Base-by-base conservation (phyloP, 64 coral and sea anemone genomes). In the Dendronephthya gigantea region DNA sequence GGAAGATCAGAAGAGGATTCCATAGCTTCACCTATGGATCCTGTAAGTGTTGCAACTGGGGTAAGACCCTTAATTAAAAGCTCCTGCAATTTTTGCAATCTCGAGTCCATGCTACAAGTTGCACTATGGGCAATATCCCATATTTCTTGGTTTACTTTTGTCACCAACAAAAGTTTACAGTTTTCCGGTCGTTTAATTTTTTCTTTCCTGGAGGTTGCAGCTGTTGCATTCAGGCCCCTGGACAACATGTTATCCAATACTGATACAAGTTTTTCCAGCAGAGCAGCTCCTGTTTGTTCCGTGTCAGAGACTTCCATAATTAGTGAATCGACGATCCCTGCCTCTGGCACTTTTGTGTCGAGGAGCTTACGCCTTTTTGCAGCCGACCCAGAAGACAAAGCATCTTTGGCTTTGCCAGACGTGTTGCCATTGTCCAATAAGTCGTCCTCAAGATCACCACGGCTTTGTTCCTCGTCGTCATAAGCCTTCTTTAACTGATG, bases 141-240 rank as follows among this genome's bases (percentile, higher is more conserved):
- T 62, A 89, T 89, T 49, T 89, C 88, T 35, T 29, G 19, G 88
- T 84, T 89, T 35, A 89, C 82, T 48, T 84, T 83, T 35, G 30
- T 31, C 10, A 28, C 32, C 11, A 28, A 30, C 15, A 89, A 38
- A 19, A 83, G 23, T 62, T 89, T 89, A 22, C 88, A 89, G 59
- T 89, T 84, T 83, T 89, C 88, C 30, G 88, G 88, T 35, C 55
- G 62, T 84, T 50, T 85, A 16, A 90, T 62, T 25, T 72, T 33
- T 79, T 90, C 88, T 34, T 90, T 90, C 50, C 83, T 33, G 23
- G 58, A 84, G 43, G 58, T 23, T 49, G 83, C 65, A 28, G 65
- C 59, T 90, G 15, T 52, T 35, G 83, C 88, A 79, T 85, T 90
- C 25, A 90, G 59, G 34, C 88, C 88, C 0, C 38, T 74, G 15